Evolutionary conservation across 2,113 vertebrate species (phyloP).

Genomic region (Pongo abelii): DNA sequence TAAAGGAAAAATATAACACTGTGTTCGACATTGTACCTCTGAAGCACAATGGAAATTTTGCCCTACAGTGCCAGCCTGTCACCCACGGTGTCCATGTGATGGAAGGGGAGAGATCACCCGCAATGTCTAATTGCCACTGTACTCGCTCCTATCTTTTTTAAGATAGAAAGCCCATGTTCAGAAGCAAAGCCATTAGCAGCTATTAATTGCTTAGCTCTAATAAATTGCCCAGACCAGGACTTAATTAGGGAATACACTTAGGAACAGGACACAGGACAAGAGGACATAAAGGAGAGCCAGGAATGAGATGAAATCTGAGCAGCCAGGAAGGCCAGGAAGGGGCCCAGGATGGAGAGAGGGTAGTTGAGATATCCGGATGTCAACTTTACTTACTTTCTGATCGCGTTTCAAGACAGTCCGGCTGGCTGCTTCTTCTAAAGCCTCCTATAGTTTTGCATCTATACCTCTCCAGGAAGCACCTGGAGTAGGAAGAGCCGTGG

Average conservation of each 20-base stretch:
- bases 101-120: not conserved
- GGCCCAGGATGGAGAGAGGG: not conserved
- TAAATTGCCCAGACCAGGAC: slow-evolving; percentile 77
- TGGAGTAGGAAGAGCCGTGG: not conserved
- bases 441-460: not conserved
- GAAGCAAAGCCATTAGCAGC: slow-evolving; percentile 22
- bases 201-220: slow-evolving; percentile 63
- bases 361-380: not conserved
- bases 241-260: slow-evolving; percentile 6
- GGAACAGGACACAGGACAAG: not conserved
- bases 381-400: not conserved
- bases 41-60: slow-evolving; percentile 53
- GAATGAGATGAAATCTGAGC: not conserved
- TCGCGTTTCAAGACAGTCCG: not conserved
- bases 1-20: slow-evolving; percentile 67
- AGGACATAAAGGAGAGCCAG: not conserved
- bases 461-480: not conserved
- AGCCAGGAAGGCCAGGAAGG: not conserved
- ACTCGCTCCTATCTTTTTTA: not conserved
- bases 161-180: slow-evolving; percentile 34
- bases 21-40: slow-evolving; percentile 19
- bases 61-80: slow-evolving; percentile 20
- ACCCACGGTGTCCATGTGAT: not conserved
- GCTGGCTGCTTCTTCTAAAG: not conserved
- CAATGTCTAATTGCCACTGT: slow-evolving; percentile 12